Percentiles rank a stretch among this genome's conserved stretches.
phyloP scores from a whole-genome alignment of 2,888 invertebrate species.

The Craniophora ligustri region DNA sequence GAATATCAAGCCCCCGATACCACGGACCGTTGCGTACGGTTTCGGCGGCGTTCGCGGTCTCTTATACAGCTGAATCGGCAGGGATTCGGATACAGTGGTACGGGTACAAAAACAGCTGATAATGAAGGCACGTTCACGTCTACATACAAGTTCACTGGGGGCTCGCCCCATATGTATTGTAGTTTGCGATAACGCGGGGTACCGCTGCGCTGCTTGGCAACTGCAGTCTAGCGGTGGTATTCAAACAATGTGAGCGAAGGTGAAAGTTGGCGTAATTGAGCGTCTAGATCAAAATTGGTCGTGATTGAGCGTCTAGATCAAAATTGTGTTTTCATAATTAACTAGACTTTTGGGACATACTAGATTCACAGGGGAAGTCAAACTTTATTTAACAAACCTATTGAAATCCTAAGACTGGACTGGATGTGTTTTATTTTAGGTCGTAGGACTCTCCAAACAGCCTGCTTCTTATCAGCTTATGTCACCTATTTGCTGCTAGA shows the following conservation, averaged over 20 bases:
- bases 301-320: too few species aligned
- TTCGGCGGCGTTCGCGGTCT: slow-evolving; percentile 17
- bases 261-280: slow-evolving; percentile 50
- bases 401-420: too few species aligned
- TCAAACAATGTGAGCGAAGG: slow-evolving; percentile 52
- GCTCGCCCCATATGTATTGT: slow-evolving; percentile 69
- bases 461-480: too few species aligned
- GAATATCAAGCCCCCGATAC: slow-evolving; percentile 54
- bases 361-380: too few species aligned
- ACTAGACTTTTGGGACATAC: too few species aligned
- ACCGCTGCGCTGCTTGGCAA: slow-evolving; percentile 50
- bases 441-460: too few species aligned
- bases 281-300: slow-evolving; percentile 32
- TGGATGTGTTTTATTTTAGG: too few species aligned
- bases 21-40: slow-evolving; percentile 33
- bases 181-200: slow-evolving; percentile 50
- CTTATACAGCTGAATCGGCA: slow-evolving; percentile 6
- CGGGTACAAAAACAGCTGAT: slow-evolving; percentile 67
- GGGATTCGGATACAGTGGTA: slow-evolving; percentile 53
- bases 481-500: too few species aligned
- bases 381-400: too few species aligned
- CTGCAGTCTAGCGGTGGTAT: slow-evolving; percentile 33
- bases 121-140: slow-evolving; percentile 65
- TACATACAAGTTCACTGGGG: slow-evolving; percentile 75
- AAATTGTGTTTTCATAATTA: slow-evolving; percentile 3